These are phyloP conservation scores for Selene dorsalis DNA, from an alignment of 2,797 vertebrate species.

Conservation along the genomic window DNA sequence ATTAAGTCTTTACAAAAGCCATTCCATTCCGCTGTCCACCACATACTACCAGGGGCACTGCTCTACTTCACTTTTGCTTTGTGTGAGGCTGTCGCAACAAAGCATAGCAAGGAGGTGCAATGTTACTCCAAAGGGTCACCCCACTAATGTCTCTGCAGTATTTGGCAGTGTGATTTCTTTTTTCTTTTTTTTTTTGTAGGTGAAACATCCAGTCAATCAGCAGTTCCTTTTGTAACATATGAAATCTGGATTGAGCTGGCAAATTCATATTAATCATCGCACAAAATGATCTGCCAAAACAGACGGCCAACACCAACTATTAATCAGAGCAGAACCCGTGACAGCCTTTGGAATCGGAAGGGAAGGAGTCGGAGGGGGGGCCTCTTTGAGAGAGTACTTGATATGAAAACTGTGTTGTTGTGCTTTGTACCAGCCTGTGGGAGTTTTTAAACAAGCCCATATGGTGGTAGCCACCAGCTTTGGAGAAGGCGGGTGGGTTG, in stretches of 20 bases:
- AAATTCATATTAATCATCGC: constrained; percentile 82
- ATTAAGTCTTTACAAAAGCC: constrained; percentile 98
- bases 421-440: constrained; percentile 86
- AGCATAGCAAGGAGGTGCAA: constrained; percentile 83
- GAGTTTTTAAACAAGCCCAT: constrained; percentile 88
- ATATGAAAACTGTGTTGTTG: constrained; percentile 89
- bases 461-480: constrained; percentile 89
- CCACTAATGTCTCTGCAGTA: constrained; percentile 52
- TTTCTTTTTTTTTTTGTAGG: constrained; percentile 39
- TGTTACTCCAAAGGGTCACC: constrained; percentile 74
- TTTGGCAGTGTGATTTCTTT: constrained; percentile 35
- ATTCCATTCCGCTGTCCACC: constrained; percentile 88
- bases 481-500: constrained; percentile 83
- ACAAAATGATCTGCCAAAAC: constrained; percentile 81
- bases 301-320: constrained; percentile 83
- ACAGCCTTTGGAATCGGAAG: constrained; percentile 82
- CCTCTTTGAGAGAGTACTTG: constrained; percentile 84
- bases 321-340: constrained; percentile 84
- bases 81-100: constrained; percentile 80
- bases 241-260: constrained; percentile 76
- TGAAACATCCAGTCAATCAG: constrained; percentile 58
- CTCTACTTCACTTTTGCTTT: constrained; percentile 86
- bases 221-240: constrained; percentile 65
- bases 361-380: constrained; percentile 79
- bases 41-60: constrained; percentile 87